Evolutionary conservation across 1,140 invertebrate genomes (phyloP).

Genomic region (Halotydeus destructor): DNA sequence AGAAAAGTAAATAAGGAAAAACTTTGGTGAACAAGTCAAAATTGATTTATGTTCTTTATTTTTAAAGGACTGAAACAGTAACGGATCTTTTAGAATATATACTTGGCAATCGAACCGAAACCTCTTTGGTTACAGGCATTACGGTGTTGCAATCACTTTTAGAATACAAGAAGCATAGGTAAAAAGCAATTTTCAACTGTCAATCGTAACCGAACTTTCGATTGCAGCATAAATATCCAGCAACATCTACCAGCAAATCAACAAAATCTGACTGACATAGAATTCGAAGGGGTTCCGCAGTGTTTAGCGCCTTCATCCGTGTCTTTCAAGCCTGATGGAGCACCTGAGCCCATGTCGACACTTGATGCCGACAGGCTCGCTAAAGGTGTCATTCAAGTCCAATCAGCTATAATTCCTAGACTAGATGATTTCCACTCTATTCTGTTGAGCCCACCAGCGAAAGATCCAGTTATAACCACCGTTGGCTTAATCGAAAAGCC

Average conservation of each 20-base stretch:
- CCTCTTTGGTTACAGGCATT: slow-evolving; percentile 9
- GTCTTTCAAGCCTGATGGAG: slow-evolving; percentile 20
- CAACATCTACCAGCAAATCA: slow-evolving; percentile 5
- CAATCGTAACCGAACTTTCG: neutral
- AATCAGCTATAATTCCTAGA: slow-evolving; percentile 38
- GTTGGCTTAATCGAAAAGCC: slow-evolving; percentile 42
- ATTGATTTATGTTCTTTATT: slow-evolving; percentile 13
- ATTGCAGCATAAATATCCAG: neutral
- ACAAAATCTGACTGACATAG: neutral
- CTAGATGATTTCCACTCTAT: slow-evolving; percentile 47
- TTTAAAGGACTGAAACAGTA: slow-evolving; percentile 39
- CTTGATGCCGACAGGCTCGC: slow-evolving; percentile 28
- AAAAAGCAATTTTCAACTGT: neutral
- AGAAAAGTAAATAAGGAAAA: slow-evolving; percentile 44
- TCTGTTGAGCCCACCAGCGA: slow-evolving; percentile 45
- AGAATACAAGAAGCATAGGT: slow-evolving; percentile 8
- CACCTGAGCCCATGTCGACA: slow-evolving; percentile 23
- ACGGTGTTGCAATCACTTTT: slow-evolving; percentile 11
- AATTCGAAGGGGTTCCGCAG: slow-evolving; percentile 6
- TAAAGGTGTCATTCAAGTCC: slow-evolving; percentile 32
- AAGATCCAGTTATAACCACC: slow-evolving; percentile 38
- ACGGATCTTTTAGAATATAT: slow-evolving; percentile 32
- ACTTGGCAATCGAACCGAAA: slow-evolving; percentile 8
- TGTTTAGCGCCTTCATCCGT: slow-evolving; percentile 1
- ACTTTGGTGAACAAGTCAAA: no score